These are phyloP conservation scores for Epinotia bilunana DNA, from an alignment of 2,888 invertebrate species.

Conservation along the genomic window DNA sequence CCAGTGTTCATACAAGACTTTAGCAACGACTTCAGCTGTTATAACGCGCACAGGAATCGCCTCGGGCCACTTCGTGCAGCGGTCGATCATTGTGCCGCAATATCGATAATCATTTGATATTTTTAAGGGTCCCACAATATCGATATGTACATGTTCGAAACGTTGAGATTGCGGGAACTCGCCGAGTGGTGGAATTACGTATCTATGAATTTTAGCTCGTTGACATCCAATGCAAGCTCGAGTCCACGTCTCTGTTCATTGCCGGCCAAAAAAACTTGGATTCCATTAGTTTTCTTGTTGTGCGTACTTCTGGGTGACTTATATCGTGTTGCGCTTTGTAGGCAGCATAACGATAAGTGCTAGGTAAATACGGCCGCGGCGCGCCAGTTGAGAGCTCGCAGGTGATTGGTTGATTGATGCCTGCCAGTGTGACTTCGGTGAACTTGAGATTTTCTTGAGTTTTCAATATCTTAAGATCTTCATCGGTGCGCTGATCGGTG, in stretches of 20 bases:
- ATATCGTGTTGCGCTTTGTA: constrained; percentile 12
- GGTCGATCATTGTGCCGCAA: constrained; percentile 54
- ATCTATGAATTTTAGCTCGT: constrained; percentile 5
- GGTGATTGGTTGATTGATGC: neutral
- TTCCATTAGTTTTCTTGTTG: neutral
- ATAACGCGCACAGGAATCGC: constrained; percentile 55
- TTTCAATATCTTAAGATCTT: neutral
- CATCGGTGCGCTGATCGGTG: neutral
- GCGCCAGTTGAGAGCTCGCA: neutral
- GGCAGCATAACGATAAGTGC: neutral
- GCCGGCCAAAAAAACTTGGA: constrained; percentile 5
- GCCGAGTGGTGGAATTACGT: constrained; percentile 2
- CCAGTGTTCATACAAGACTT: constrained; percentile 13
- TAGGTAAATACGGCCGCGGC: constrained; percentile 3
- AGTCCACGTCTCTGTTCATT: constrained; percentile 13
- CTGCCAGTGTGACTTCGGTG: neutral
- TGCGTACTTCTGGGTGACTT: neutral
- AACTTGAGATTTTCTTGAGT: constrained; percentile 1
- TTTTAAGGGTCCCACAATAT: constrained; percentile 53
- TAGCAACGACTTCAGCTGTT: constrained; percentile 41
- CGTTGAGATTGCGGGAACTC: neutral
- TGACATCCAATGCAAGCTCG: constrained; percentile 9
- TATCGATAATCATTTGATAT: constrained; percentile 46
- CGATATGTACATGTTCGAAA: constrained; percentile 44
- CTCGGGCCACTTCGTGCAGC: constrained; percentile 61